Percentiles rank a stretch among this genome's conserved stretches.
These are phyloP conservation scores for Grallaria varia DNA, from an alignment of 2,113 vertebrate genomes.

Conservation along the genomic window DNA sequence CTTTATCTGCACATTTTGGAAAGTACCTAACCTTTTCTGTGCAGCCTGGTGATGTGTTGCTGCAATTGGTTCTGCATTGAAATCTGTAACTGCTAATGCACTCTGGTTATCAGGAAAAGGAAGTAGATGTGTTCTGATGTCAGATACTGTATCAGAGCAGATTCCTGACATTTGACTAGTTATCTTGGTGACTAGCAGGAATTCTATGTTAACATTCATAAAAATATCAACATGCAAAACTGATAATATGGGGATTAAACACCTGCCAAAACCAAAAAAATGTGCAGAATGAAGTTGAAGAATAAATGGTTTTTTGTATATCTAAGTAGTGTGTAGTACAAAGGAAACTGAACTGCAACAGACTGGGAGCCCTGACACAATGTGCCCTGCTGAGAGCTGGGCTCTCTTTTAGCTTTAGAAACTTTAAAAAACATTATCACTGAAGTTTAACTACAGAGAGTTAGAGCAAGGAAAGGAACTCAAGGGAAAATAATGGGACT, in stretches of 20 bases:
- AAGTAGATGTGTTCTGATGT: not conserved
- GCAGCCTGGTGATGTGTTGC: not conserved
- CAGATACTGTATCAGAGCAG: not conserved
- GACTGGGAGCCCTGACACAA: not conserved
- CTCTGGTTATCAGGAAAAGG: not conserved
- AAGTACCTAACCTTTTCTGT: not conserved
- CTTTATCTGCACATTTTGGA: not conserved
- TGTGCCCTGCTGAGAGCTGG: not conserved
- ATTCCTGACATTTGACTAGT: conserved; percentile 9
- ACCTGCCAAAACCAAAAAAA: not conserved
- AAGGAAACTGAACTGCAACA: not conserved
- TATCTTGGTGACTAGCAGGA: not conserved
- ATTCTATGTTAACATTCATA: not conserved
- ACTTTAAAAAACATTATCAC: not conserved
- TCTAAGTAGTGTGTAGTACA: not conserved
- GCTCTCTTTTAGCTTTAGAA: not conserved
- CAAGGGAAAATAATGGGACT: not conserved
- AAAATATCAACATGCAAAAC: not conserved
- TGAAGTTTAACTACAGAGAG: not conserved
- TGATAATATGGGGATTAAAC: not conserved
- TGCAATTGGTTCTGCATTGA: not conserved
- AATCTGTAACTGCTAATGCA: not conserved
- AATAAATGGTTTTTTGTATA: not conserved
- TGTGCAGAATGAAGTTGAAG: not conserved
- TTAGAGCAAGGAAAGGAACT: not conserved